These are phyloP conservation scores for Melanotaenia duboulayi DNA, from an alignment of 2,113 vertebrate genomes.

Conservation along the genomic window DNA sequence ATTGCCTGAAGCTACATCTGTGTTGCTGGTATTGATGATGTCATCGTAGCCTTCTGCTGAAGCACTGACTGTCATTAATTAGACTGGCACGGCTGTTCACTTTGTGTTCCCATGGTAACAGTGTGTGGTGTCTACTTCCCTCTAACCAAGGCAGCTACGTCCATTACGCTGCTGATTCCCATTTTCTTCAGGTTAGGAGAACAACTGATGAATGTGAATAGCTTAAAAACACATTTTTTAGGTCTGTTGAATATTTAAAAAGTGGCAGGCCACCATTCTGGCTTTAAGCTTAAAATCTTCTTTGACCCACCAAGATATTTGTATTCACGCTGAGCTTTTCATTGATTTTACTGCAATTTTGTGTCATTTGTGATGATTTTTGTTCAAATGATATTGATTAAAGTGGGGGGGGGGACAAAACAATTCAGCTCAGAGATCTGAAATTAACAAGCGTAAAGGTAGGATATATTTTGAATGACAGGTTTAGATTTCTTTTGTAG, in stretches of 20 bases:
- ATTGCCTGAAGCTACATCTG: slow-evolving; percentile 51
- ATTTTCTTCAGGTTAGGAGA: slow-evolving; percentile 47
- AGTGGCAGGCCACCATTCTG: slow-evolving; percentile 9
- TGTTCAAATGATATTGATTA: not conserved
- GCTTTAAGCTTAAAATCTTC: slow-evolving; percentile 20
- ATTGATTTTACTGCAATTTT: no score
- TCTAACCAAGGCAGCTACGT: slow-evolving; percentile 48
- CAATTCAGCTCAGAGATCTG: not conserved
- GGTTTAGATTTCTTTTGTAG: no score
- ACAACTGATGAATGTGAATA: no score
- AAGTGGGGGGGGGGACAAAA: no score
- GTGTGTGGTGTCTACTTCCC: slow-evolving; percentile 67
- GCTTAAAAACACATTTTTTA: slow-evolving; percentile 32
- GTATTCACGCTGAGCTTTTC: not conserved
- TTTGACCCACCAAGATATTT: not conserved
- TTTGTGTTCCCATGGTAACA: slow-evolving; percentile 82
- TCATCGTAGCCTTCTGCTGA: slow-evolving; percentile 68
- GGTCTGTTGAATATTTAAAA: slow-evolving; percentile 41
- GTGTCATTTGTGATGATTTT: not conserved
- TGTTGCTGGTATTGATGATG: slow-evolving; percentile 70
- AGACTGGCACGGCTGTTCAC: slow-evolving; percentile 74
- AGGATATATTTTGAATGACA: not conserved
- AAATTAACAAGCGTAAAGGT: not conserved
- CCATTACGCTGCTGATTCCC: slow-evolving; percentile 61
- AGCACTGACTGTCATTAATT: slow-evolving; percentile 78